Evolutionary conservation across 2,797 vertebrate species (phyloP).

Genomic region (Megaceryle alcyon): DNA sequence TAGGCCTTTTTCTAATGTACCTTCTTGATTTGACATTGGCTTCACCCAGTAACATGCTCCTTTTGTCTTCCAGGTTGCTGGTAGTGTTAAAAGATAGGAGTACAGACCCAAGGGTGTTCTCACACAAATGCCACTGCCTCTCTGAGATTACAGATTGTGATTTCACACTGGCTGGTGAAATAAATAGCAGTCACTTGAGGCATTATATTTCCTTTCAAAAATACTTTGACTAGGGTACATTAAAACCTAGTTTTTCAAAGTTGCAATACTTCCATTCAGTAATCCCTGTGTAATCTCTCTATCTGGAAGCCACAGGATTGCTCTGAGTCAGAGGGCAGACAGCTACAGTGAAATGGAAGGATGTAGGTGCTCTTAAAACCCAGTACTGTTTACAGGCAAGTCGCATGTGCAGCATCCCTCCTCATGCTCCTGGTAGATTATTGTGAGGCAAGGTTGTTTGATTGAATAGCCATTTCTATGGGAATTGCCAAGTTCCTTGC

Average conservation of each 20-base stretch:
- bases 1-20: not conserved
- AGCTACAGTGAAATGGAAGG: not conserved
- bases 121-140: not conserved
- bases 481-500: not conserved
- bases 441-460: not conserved
- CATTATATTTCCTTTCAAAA: not conserved
- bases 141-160: not conserved
- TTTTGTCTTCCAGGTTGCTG: not conserved
- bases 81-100: not conserved
- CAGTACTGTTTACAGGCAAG: not conserved
- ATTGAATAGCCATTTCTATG: not conserved
- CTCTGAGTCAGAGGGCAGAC: not conserved
- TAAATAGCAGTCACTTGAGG: not conserved
- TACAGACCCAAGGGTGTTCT: not conserved
- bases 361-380: not conserved
- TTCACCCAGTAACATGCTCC: not conserved
- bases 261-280: slow-evolving; percentile 4
- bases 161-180: not conserved
- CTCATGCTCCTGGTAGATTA: not conserved
- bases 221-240: not conserved
- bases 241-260: slow-evolving; percentile 35
- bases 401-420: not conserved
- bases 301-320: not conserved
- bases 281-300: slow-evolving; percentile 37
- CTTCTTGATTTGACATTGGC: not conserved